Percentiles rank a stretch among this genome's conserved stretches.
Evolutionary conservation across 53 echinoderm and acorn worm genomes (phyloP).

Genomic region (Patiria pectinifera): DNA sequence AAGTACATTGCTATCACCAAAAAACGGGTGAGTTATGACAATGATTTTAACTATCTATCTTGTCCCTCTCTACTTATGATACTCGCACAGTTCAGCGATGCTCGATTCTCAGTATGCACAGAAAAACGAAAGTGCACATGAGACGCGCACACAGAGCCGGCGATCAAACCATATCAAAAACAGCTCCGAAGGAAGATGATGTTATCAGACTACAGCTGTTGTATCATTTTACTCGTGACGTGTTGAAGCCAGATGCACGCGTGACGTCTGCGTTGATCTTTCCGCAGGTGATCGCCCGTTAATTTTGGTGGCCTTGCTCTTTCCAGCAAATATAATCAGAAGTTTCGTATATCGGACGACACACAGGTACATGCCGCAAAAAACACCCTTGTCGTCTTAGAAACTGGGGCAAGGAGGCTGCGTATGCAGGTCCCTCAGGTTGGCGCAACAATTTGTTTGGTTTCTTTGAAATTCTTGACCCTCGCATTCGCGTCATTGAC

Average conservation of each 20-base stretch:
- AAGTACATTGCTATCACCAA: too few species aligned
- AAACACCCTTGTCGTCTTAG: background rate
- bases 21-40: too few species aligned
- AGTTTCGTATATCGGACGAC: background rate
- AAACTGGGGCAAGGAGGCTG: background rate
- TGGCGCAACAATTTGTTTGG: background rate
- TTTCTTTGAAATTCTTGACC: background rate
- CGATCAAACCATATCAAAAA: background rate
- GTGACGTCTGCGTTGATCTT: conserved; percentile 59
- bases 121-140: background rate
- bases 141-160: background rate
- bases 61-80: too few species aligned
- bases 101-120: background rate
- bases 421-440: background rate
- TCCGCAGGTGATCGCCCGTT: background rate
- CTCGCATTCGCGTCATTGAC: background rate
- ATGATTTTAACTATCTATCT: too few species aligned
- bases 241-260: conserved; percentile 45
- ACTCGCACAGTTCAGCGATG: too few species aligned
- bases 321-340: background rate
- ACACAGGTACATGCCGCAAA: background rate
- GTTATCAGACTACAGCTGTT: conserved; percentile 55
- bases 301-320: conserved; percentile 1
- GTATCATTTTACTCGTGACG: conserved; percentile 55
- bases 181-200: background rate